These are phyloP conservation scores for Lophius piscatorius DNA, from an alignment of 2,113 vertebrate species.

Conservation along the genomic window DNA sequence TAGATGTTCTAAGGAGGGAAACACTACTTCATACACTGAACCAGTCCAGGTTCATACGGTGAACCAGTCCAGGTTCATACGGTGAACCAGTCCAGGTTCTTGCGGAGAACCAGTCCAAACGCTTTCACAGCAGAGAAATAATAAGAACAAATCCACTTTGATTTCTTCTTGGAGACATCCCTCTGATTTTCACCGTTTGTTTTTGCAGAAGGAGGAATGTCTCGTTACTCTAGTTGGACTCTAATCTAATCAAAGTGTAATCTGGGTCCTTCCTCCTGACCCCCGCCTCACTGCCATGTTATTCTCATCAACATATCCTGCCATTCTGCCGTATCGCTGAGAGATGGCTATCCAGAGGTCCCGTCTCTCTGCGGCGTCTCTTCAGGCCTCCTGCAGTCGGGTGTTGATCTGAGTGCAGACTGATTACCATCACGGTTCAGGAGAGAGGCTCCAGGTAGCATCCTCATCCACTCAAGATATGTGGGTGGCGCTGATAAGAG, in stretches of 20 bases:
- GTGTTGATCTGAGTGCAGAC: slow-evolving; percentile 54
- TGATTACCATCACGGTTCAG: slow-evolving; percentile 71
- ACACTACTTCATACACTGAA: too few relatives aligned
- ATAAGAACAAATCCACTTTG: too few relatives aligned
- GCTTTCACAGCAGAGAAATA: too few relatives aligned
- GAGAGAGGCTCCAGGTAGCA: slow-evolving; percentile 65
- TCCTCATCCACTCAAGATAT: slow-evolving; percentile 59
- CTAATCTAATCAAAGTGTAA: background rate
- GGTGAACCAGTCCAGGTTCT: too few relatives aligned
- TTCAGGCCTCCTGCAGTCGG: slow-evolving; percentile 28
- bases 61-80: too few relatives aligned
- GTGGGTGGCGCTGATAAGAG: slow-evolving; percentile 67
- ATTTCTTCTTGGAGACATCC: too few relatives aligned
- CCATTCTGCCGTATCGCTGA: slow-evolving; percentile 39
- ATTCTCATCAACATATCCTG: slow-evolving; percentile 26
- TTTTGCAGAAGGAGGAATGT: too few relatives aligned
- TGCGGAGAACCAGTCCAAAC: too few relatives aligned
- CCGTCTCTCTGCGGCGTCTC: slow-evolving; percentile 43
- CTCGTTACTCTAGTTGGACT: background rate
- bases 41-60: too few relatives aligned
- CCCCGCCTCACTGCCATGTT: background rate
- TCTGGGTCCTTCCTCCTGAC: slow-evolving; percentile 13
- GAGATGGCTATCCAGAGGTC: slow-evolving; percentile 49
- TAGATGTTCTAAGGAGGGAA: too few relatives aligned
- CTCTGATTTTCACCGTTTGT: too few relatives aligned